Evolutionary conservation across 2,113 vertebrate species (phyloP).

Genomic region (Naja naja): DNA sequence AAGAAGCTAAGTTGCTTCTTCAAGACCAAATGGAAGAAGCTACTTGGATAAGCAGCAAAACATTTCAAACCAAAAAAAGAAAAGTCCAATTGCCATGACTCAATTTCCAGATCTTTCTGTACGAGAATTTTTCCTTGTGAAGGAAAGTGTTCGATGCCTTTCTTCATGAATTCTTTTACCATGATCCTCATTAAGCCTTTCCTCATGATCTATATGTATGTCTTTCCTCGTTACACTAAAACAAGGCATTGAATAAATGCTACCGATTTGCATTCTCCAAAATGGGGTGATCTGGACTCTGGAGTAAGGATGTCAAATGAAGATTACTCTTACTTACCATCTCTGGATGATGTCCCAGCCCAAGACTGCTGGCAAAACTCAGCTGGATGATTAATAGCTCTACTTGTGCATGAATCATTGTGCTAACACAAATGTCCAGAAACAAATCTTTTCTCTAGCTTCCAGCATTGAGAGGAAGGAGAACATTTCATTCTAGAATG

Average conservation of each 20-base stretch:
- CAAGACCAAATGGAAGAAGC: background rate
- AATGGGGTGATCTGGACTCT: background rate
- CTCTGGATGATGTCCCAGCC: background rate
- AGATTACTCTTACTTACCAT: too few relatives aligned
- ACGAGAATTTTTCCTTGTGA: background rate
- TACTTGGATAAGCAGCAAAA: background rate
- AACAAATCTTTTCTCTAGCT: background rate
- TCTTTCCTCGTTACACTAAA: background rate
- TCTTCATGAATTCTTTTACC: background rate
- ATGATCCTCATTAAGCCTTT: background rate
- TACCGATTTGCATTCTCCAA: background rate
- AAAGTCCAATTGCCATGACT: background rate
- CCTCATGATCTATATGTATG: background rate
- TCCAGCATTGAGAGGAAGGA: background rate
- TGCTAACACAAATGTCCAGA: background rate
- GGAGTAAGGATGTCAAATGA: background rate
- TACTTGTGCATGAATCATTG: background rate
- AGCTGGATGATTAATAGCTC: background rate
- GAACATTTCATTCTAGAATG: rapidly evolving
- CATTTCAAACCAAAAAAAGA: background rate
- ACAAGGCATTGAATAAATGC: background rate
- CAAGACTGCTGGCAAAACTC: rapidly evolving
- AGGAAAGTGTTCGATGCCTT: background rate
- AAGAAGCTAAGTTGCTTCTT: background rate
- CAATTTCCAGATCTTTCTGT: background rate